phyloP scores from a whole-genome alignment of 2,797 vertebrate genomes.

The Coreius guichenoti region DNA sequence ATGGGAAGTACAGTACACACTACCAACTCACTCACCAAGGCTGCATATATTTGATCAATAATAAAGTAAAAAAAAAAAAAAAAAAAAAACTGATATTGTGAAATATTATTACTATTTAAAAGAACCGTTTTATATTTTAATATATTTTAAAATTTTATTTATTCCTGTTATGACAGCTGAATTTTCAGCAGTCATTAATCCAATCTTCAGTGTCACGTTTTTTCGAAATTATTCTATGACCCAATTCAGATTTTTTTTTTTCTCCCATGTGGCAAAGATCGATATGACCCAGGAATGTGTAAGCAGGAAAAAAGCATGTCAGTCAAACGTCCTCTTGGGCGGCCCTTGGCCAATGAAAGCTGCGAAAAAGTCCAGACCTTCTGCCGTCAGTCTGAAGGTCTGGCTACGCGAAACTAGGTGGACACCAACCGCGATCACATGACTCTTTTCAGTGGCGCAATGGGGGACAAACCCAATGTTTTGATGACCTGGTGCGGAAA shows the following conservation, averaged over 20 bases:
- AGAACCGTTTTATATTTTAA: no score
- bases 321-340: no score
- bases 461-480: no score
- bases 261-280: background rate
- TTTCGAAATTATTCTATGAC: background rate
- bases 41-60: background rate
- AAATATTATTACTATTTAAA: background rate
- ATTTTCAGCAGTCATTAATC: background rate
- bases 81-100: background rate
- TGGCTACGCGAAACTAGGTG: no score
- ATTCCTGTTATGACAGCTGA: background rate
- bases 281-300: background rate
- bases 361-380: no score
- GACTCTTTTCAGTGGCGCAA: no score
- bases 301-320: background rate
- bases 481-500: no score
- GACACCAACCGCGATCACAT: no score
- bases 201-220: background rate
- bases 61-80: background rate
- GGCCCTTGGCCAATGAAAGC: no score
- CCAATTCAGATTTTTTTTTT: background rate
- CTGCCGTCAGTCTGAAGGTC: no score
- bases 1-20: background rate
- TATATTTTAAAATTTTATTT: background rate
- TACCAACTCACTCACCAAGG: background rate